Evolutionary conservation across 1,140 invertebrate species (phyloP), one percentile per base, ranked within the genome.

Genomic region (Zaprionus vittiger): DNA sequence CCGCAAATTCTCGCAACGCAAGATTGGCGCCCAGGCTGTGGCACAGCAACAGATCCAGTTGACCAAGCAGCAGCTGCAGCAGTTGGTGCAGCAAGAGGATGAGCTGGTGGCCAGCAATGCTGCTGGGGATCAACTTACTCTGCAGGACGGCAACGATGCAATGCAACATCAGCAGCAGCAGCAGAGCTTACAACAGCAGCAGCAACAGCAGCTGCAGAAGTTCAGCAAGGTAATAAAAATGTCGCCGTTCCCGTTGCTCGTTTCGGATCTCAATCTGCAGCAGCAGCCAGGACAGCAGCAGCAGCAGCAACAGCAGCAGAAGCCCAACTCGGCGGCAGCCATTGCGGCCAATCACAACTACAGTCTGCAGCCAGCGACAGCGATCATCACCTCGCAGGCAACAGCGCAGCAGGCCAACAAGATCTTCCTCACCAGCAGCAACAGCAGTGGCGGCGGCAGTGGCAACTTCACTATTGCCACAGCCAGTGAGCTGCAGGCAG

Each of bases 291-390:
- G 61, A 34, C 83, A 87, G 55, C 83, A 84, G 55, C 47, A 80
- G 12, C 83, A 62, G 55, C 47, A 80, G 12, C 83, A 62, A 77
- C 87, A 64, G 59, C 90, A 89, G 59, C 79, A 91, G 55, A 91
- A 92, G 52, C 86, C 91, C 20, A 86, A 91, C 7, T 83, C 83
- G 11, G 83, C 91, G 7, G 91, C 90, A 6, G 77, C 90, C 7
- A 91, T 91, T 28, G 89, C 91, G 4, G 84, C 91, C 15, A 93
- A 93, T 64, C 92, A 93, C 76, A 93, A 93, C 56, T 93, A 93
- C 49, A 93, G 92, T 54, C 64, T 93, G 61, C 89, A 93, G 59
- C 89, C 92, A 5, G 73, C 91, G 5, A 77, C 91, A 37, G 91
- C 91, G 2, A 91, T 91, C 5, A 91, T 93, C 15, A 92, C 85